Evolutionary conservation across 2,113 vertebrate genomes (phyloP).

Genomic region (Macroglossus sobrinus): DNA sequence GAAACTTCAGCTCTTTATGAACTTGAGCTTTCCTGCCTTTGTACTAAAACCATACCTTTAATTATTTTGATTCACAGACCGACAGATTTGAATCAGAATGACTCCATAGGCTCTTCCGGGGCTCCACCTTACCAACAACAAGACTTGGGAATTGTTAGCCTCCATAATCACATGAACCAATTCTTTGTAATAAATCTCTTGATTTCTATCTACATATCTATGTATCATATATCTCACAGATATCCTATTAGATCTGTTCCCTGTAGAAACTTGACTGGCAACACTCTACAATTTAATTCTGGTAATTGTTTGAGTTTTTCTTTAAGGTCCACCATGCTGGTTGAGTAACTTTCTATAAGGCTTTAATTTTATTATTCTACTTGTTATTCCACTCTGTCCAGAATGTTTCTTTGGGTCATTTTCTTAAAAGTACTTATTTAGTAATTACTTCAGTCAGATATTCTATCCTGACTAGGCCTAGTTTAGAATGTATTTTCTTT

Average conservation of each 20-base stretch:
- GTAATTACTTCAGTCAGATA: not conserved
- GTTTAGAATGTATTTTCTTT: not conserved
- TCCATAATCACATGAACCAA: not conserved
- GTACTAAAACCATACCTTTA: not conserved
- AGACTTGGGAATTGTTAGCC: not conserved
- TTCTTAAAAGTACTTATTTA: not conserved
- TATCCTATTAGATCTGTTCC: not conserved
- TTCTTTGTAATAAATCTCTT: not conserved
- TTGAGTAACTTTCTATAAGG: not conserved
- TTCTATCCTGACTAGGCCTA: not conserved
- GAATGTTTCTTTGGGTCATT: not conserved
- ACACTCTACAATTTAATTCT: not conserved
- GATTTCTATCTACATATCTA: no score
- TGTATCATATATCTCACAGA: no score
- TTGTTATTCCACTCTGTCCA: not conserved
- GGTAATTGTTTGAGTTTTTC: not conserved
- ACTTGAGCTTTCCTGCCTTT: not conserved
- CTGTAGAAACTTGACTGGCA: not conserved
- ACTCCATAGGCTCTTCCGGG: no score
- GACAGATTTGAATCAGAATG: not conserved
- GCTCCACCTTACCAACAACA: not conserved
- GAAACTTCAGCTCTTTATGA: not conserved
- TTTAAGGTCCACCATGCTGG: not conserved
- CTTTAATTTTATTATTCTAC: not conserved
- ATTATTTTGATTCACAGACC: not conserved